A percentile compares a stretch with the other conserved stretches of the same genome.
phyloP scores from a whole-genome alignment of 2,888 invertebrate genomes.

The Eurois occulta region DNA sequence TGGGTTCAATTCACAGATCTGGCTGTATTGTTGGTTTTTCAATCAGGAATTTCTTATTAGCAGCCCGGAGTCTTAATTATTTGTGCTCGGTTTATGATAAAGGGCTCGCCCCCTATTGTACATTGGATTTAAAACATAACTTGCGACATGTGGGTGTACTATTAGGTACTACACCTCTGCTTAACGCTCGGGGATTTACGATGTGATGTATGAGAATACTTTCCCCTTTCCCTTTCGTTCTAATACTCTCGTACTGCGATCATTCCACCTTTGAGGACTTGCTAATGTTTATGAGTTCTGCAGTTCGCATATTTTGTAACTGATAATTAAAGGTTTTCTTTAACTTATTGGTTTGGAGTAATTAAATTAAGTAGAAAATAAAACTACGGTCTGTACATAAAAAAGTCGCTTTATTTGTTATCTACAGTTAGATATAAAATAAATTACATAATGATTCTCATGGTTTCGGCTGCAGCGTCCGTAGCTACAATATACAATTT shows the following conservation, averaged over 20 bases:
- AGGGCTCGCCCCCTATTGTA: neutral
- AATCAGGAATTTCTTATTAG: neutral
- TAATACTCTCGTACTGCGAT: neutral
- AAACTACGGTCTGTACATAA: conserved; percentile 80
- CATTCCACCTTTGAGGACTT: neutral
- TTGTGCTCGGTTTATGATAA: neutral
- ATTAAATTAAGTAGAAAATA: conserved; percentile 20
- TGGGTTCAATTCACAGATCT: neutral
- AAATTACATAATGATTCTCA: conserved; percentile 87
- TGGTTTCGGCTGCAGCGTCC: conserved; percentile 81
- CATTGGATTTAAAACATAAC: neutral
- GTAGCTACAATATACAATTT: conserved; percentile 76
- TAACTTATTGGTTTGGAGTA: neutral
- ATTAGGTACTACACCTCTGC: neutral
- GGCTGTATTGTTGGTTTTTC: neutral
- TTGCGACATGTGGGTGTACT: neutral
- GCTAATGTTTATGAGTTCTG: neutral
- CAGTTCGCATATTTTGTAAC: neutral
- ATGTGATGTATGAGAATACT: neutral
- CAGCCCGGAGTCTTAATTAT: neutral
- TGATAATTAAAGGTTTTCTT: neutral
- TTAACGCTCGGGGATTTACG: neutral
- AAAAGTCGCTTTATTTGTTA: conserved; percentile 89
- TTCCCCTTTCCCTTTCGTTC: neutral
- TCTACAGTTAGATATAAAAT: conserved; percentile 91